Conservation (phyloP, 1,140 invertebrate genomes). For the Drosophila watanabei region DNA sequence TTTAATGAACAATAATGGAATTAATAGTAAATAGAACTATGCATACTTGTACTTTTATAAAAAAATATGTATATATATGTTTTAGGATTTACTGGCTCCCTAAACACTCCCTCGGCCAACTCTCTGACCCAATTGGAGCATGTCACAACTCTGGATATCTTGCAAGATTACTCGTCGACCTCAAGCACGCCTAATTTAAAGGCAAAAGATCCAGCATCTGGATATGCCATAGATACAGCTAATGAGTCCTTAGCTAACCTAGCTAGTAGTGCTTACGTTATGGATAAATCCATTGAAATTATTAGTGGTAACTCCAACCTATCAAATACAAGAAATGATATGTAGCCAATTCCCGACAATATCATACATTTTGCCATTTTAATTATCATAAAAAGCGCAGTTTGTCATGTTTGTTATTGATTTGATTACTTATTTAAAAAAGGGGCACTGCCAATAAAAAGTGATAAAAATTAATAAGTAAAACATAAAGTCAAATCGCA, state of each 20-base stretch:
- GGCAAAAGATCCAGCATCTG: neutral
- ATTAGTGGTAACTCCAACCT: constrained; percentile 21
- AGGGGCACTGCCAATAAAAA: constrained; percentile 15
- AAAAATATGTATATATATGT: constrained; percentile 6
- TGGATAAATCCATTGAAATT: constrained; percentile 29
- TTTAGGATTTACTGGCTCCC: constrained; percentile 28
- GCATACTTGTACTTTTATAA: neutral
- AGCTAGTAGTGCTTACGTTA: constrained; percentile 15
- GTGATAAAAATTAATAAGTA: constrained; percentile 2
- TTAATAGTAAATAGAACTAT: constrained; percentile 43
- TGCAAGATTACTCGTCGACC: constrained; percentile 29
- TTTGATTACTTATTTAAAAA: constrained; percentile 12
- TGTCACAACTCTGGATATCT: constrained; percentile 22
- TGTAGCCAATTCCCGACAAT: constrained; percentile 56
- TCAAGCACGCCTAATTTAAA: constrained; percentile 44
- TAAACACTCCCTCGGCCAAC: constrained; percentile 35
- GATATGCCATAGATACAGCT: constrained; percentile 7
- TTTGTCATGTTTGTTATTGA: constrained; percentile 53
- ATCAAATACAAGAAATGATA: constrained; percentile 49
- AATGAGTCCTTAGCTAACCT: constrained; percentile 19
- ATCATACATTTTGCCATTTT: constrained; percentile 32
- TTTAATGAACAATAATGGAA: constrained; percentile 43
- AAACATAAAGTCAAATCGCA: neutral
- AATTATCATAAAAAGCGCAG: constrained; percentile 27
- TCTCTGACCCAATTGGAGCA: constrained; percentile 51